Base-by-base conservation (phyloP, 2,888 invertebrate genomes). In the Boloria selene region DNA sequence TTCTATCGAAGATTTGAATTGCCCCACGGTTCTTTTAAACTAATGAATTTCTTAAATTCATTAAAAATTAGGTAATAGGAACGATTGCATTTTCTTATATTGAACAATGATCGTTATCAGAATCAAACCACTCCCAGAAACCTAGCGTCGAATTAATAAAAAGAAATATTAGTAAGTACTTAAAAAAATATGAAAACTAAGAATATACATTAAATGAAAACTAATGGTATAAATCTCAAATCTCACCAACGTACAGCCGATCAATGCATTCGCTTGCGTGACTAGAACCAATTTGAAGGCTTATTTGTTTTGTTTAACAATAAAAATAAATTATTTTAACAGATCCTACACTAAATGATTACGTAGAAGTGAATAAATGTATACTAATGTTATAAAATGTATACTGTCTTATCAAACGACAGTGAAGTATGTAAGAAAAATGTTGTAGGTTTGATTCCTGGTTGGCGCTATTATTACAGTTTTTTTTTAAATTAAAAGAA, bases 241-340 rank as follows among this genome's bases (percentile, higher is more conserved):
- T 62, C 53, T 47, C 3, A 4, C 47, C 54, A 45, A 44, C 52
- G 22, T 44, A 61, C 22, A 44, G 22, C 52, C 31, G 55, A 47
- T 63, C 62, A 38, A 42, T 47, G 54, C 54, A 38, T 54, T 31
- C 13, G 38, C 54, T 63, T 47, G 62, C 62, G 62, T 63, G 62
- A 63, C 54, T 42, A 50, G 62, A 53, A 55, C 54, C 62, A 63
- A 63, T 63, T 63, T 18, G 42, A 22, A n/a, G 38, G 26, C 13
- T 22, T 31, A 55, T 55, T 63, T 55, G 62, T 63, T 47, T 58
- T 58, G 58, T 58, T 47, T 58, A 16, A 45, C 47, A 58, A 58
- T 58, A 58, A 58, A 58, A 58, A 58, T 58, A 58, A 58, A 58
- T 58, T 58, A 47, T 58, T 58, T 58, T 58, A 58, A 58, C 58